Evolutionary conservation across 2,888 invertebrate species (phyloP), one percentile per base, ranked within the genome.

Genomic region (Tetheella fluctuosa): DNA sequence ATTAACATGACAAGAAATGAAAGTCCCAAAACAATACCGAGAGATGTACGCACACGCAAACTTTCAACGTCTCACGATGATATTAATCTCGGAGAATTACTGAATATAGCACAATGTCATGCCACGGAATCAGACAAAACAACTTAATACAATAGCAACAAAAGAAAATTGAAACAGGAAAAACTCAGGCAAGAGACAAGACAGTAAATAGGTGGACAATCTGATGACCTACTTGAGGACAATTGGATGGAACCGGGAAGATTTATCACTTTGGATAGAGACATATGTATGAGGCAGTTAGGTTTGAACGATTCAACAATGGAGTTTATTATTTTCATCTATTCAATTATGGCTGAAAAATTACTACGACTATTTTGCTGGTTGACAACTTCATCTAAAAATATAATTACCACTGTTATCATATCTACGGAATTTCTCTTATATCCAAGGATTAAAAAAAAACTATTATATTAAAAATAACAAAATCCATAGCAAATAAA

Each of bases 161-260:
- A 86, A 85, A 83, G 86, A 89, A 87, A 91, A 89, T 86, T 87
- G 86, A 87, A 87, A 85, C 80, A 81, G 81, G 86, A 84, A 88
- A 87, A 89, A 86, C 83, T 84, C 76, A 80, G 83, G 84, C 74
- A 80, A 76, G 78, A 79, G 77, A 82, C 76, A 79, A 78, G 76
- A 79, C 81, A 81, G 84, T 85, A 88, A 89, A 86, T 88, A 87
- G 86, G 80, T 81, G 76, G 82, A 87, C 89, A 90, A 90, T 89
- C 88, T 84, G 86, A 83, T 88, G 91, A 87, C 89, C 89, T 80
- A 89, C 79, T 90, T 88, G 88, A 68, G 84, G 86, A 89, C 89
- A 90, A 91, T 90, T 89, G 90, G 86, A 84, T 79, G 80, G 76
- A 70, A 75, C 77, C 71, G 71, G 20, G 69, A 76, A 87, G 89